Percentiles rank a stretch among this genome's conserved stretches.
Conservation (phyloP, 2,797 vertebrate genomes). For the Ammospiza maritima region DNA sequence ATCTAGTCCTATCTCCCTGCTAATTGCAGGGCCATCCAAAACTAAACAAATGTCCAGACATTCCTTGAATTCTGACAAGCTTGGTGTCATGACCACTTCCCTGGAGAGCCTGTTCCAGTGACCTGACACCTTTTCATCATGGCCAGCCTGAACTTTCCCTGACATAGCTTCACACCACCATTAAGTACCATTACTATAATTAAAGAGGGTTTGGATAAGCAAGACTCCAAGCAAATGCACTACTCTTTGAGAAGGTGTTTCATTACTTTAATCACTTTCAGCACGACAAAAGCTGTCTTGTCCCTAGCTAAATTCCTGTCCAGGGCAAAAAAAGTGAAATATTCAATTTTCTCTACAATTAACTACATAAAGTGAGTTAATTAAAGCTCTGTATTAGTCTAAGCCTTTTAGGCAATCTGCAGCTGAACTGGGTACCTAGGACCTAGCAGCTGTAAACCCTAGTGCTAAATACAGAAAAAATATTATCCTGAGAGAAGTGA, state of each 20-base stretch:
- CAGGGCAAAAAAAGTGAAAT: not conserved
- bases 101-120: not conserved
- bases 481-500: not conserved
- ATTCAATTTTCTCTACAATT: not conserved
- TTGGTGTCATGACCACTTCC: not conserved
- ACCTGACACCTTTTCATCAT: not conserved
- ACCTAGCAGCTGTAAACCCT: not conserved
- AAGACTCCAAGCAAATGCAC: not conserved
- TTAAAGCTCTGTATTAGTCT: not conserved
- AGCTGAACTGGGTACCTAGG: not conserved
- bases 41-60: not conserved
- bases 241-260: not conserved
- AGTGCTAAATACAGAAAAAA: not conserved
- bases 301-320: not conserved
- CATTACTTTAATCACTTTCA: not conserved
- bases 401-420: not conserved
- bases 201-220: not conserved
- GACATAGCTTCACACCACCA: not conserved
- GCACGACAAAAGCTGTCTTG: not conserved
- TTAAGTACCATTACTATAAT: not conserved
- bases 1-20: not conserved
- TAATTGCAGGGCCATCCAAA: not conserved
- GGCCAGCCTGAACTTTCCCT: not conserved
- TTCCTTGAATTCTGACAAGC: not conserved
- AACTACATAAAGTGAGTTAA: not conserved